Conservation (phyloP, 2,113 vertebrate genomes). For the Hirundichthys speculiger region DNA sequence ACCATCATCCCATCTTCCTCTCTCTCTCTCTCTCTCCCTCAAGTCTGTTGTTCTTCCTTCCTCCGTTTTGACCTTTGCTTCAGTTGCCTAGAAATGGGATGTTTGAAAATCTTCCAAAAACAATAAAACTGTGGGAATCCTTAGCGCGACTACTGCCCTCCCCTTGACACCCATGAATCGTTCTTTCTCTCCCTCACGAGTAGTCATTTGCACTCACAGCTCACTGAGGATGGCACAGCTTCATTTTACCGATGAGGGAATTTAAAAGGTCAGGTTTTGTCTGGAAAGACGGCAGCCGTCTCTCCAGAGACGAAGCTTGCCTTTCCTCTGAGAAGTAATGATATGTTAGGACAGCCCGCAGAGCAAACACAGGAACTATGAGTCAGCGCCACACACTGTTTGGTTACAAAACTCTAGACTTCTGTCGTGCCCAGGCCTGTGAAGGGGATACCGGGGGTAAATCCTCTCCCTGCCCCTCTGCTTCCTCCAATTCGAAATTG, state of each 20-base stretch:
- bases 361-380: constrained; percentile 71
- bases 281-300: constrained; percentile 37
- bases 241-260: constrained; percentile 54
- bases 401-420: constrained; percentile 60
- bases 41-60: constrained; percentile 53
- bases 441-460: constrained; percentile 50
- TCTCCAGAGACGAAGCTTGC: constrained; percentile 39
- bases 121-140: constrained; percentile 61
- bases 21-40: constrained; percentile 20
- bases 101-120: constrained; percentile 69
- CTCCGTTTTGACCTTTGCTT: constrained; percentile 62
- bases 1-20: constrained; percentile 40
- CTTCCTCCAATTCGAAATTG: constrained; percentile 69
- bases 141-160: constrained; percentile 49
- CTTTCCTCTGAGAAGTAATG: constrained; percentile 65
- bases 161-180: constrained; percentile 45
- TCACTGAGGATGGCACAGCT: constrained; percentile 44
- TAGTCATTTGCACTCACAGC: constrained; percentile 38
- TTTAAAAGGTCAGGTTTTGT: constrained; percentile 67
- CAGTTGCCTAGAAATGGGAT: constrained; percentile 69
- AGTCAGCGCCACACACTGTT: constrained; percentile 72
- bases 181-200: constrained; percentile 13
- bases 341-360: constrained; percentile 72
- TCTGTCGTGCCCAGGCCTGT: constrained; percentile 67
- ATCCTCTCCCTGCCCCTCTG: constrained; percentile 56